Evolutionary conservation across 2,797 vertebrate genomes (phyloP).

Genomic region (Fistularia commersonii): DNA sequence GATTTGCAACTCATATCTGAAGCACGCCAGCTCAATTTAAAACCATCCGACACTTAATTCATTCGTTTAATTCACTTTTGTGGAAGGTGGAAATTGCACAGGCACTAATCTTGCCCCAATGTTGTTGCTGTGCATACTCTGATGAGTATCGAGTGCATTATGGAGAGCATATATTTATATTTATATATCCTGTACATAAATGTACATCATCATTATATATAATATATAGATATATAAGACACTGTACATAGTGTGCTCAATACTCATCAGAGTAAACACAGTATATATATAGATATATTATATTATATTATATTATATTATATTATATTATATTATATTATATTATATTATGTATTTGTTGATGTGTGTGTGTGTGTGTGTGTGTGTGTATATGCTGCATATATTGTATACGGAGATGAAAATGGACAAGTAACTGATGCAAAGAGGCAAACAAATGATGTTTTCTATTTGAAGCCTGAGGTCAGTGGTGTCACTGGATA

Average conservation of each 20-base stretch:
- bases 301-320: no score
- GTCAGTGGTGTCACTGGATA: no score
- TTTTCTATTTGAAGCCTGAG: no score
- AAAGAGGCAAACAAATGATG: no score
- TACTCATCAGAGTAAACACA: conserved; percentile 64
- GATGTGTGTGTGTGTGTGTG: conserved; percentile 42
- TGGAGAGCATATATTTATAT: no score
- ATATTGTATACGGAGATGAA: not conserved
- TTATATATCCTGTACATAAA: no score
- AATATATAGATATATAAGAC: no score
- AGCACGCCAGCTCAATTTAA: conserved; percentile 74
- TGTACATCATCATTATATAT: no score
- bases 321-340: no score
- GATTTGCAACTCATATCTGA: conserved; percentile 73
- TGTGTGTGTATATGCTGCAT: conserved; percentile 28
- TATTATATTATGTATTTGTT: conserved; percentile 42
- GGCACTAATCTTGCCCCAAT: conserved; percentile 57
- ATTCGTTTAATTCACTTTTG: no score
- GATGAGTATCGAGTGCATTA: conserved; percentile 63
- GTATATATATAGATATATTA: no score
- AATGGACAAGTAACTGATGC: no score
- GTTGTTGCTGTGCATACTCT: conserved; percentile 58
- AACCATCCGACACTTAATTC: conserved; percentile 73
- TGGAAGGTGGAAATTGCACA: conserved; percentile 62
- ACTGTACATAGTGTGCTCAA: conserved; percentile 57